A percentile compares a stretch with the other conserved stretches of the same genome.
Conservation (phyloP, 2,797 vertebrate genomes). For the Diplodus sargus region DNA sequence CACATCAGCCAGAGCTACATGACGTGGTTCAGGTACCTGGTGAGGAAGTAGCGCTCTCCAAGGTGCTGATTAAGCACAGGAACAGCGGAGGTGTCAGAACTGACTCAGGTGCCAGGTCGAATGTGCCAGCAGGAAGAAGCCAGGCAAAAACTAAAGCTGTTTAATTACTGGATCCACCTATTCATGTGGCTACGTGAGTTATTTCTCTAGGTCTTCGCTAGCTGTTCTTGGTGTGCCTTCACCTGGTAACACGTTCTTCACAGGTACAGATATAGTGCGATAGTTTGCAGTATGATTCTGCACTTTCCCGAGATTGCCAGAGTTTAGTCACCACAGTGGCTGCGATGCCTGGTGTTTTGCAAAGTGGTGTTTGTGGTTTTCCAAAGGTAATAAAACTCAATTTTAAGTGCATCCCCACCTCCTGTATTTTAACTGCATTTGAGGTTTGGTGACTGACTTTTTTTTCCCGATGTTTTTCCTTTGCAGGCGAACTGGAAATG, state of each 20-base stretch:
- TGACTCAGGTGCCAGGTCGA: too few species aligned
- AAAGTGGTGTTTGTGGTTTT: constrained; percentile 35
- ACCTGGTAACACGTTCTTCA: constrained; percentile 18
- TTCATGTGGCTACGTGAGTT: constrained; percentile 2
- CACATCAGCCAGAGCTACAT: background rate
- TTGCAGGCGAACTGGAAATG: constrained; percentile 8
- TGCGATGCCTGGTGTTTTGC: constrained; percentile 30
- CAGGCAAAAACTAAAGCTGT: background rate
- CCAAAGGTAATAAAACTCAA: constrained; percentile 22
- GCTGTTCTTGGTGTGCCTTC: background rate
- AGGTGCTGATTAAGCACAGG: constrained; percentile 26
- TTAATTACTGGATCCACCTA: background rate
- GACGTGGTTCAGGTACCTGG: constrained; percentile 12
- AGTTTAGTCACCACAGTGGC: constrained; percentile 30
- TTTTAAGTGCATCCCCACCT: constrained; percentile 22
- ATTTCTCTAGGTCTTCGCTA: background rate
- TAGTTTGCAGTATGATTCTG: constrained; percentile 17
- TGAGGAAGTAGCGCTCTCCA: constrained; percentile 19
- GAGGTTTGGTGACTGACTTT: constrained; percentile 2
- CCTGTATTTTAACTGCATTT: constrained; percentile 24
- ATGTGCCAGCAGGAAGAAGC: too few species aligned
- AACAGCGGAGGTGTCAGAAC: too few species aligned
- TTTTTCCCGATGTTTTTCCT: background rate
- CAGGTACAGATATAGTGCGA: background rate
- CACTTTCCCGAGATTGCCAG: constrained; percentile 10